Evolutionary conservation across 2,888 invertebrate species (phyloP).

Genomic region (Macrophya alboannulata): DNA sequence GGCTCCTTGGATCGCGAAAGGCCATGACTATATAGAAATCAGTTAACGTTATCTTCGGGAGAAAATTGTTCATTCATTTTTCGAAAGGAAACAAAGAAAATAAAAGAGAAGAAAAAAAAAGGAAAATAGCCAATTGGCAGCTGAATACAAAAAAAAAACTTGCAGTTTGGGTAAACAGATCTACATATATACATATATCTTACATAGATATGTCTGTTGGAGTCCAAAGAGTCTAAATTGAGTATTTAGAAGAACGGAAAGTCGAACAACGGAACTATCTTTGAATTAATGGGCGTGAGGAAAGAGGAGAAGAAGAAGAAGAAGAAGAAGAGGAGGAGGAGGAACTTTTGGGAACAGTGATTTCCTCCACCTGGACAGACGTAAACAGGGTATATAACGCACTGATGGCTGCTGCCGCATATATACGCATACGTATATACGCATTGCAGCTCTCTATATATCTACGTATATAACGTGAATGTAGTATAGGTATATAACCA

Average conservation of each 20-base stretch:
- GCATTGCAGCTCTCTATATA: not conserved
- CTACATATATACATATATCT: no score
- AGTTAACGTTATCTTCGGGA: not conserved
- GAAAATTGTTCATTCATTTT: not conserved
- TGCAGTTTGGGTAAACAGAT: no score
- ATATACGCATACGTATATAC: not conserved
- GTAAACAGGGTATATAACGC: slow-evolving; percentile 61
- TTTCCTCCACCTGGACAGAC: slow-evolving; percentile 74
- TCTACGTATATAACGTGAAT: slow-evolving; percentile 1
- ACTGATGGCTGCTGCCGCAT: slow-evolving; percentile 46
- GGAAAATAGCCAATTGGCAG: not conserved
- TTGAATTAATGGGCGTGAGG: slow-evolving; percentile 68
- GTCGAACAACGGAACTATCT: slow-evolving; percentile 62
- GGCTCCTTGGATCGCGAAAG: slow-evolving; percentile 86
- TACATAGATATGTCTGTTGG: not conserved
- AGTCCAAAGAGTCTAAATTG: not conserved
- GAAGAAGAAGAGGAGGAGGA: not conserved
- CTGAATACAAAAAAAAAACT: no score
- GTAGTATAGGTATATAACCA: not conserved
- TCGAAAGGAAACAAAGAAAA: not conserved
- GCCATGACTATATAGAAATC: slow-evolving; percentile 88
- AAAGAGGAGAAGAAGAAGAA: slow-evolving; percentile 31
- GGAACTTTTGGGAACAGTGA: slow-evolving; percentile 64
- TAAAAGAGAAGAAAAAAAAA: not conserved
- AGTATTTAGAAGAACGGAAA: not conserved